phyloP scores from a whole-genome alignment of 2,113 vertebrate species.

The Microcebus griseorufus region DNA sequence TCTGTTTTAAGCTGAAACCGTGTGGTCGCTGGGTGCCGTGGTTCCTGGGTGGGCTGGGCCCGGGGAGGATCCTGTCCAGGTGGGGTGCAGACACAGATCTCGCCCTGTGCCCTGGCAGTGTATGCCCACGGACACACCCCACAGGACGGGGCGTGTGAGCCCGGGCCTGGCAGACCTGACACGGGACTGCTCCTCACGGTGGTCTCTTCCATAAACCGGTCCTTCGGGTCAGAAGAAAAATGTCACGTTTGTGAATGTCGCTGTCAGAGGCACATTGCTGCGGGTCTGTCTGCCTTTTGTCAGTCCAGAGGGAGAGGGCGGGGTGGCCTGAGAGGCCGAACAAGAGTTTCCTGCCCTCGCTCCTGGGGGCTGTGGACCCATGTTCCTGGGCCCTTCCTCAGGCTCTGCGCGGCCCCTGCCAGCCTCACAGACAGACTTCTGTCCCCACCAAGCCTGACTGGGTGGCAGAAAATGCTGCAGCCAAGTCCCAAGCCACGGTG shows the following conservation, averaged over 20 bases:
- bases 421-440: background rate
- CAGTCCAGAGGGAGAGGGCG: background rate
- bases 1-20: background rate
- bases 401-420: conserved; percentile 41
- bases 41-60: background rate
- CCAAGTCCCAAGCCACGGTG: background rate
- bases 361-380: background rate
- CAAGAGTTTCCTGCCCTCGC: background rate
- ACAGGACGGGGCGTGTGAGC: background rate
- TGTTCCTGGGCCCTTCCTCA: background rate
- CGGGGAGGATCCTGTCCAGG: rapidly evolving
- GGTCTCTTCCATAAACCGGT: background rate
- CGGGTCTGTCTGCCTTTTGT: background rate
- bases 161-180: background rate
- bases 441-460: background rate
- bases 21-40: background rate
- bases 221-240: background rate
- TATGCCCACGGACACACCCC: no score
- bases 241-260: background rate
- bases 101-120: rapidly evolving
- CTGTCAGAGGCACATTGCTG: background rate
- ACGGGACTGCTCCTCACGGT: background rate
- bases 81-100: rapidly evolving
- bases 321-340: background rate
- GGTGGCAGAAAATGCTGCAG: background rate